Base-by-base conservation (phyloP, 2,888 invertebrate species). In the Petrolisthes cinctipes region DNA sequence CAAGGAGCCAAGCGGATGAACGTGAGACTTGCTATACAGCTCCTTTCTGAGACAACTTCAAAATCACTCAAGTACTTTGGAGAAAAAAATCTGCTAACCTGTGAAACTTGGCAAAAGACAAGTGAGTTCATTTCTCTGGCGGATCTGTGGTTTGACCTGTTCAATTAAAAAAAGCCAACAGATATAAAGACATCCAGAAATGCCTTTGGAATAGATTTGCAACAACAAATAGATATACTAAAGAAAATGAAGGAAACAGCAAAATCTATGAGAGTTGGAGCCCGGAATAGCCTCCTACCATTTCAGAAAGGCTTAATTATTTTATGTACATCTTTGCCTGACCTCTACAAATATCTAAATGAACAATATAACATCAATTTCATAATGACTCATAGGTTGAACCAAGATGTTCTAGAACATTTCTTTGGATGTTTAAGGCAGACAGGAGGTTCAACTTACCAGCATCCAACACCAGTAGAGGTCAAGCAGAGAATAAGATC, bases 261-360 rank as follows among this genome's bases (percentile, higher is more conserved):
- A n/a, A 85, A 85, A 14, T 9, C 1, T 4, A 80, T 85, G 79
- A 51, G 80, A 79, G 71, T 80, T 80, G 71, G 54, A 9, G 23
- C 61, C 5, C 79, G 51, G 53, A 71, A 23, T 54, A 71, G 80
- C 23, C 37, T 85, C 7, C 68, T 53, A 53, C 80, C 20, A 20
- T 80, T 78, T 84, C 84, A 84, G 57, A 84, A 78, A 78, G 76
- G 78, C 23, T 4, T 84, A 6, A 11, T 84, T 84, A n/a, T 84
- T 6, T 78, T 76, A 11, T 84, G 57, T 6, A 11, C 37, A 61
- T 84, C 78, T 78, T 78, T 84, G 51, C 61, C n/a, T 0, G 23
- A 76, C 0, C 37, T 84, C 23, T 78, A 61, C 78, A 61, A 56
- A 61, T 78, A 78, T 37, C 4, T 84, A 37, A 56, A 78, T n/a